Evolutionary conservation across 2,888 invertebrate genomes (phyloP), one percentile per base, ranked within the genome.

Genomic region (Hirtodrosophila cameraria): DNA sequence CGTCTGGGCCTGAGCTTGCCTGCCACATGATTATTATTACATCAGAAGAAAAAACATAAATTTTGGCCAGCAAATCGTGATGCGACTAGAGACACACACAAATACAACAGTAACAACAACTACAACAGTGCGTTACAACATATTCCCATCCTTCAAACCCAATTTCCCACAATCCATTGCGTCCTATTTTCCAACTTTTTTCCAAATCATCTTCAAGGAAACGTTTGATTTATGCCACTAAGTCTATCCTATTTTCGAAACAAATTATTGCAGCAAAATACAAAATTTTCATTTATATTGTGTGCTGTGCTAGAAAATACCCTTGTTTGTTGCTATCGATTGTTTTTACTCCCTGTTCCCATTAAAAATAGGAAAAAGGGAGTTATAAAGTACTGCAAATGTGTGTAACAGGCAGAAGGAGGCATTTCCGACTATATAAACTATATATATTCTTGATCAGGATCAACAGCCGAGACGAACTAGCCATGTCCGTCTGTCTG

Each of bases 11-110:
- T 7, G 18, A 45, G 49, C 35, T 25, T 16, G 49, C 13, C 45
- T 55, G 60, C 64, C 78, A 75, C 80, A 84, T 80, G 80, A 80
- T 80, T 80, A 81, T 80, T 80, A 80, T 80, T 80, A 80, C 80
- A 84, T 80, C 80, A 80, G 80, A 59, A 72, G 68, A 66, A 76
- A 35, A 64, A 82, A 73, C 80, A 84, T 81, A 82, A 81, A 85
- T 81, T 85, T 68, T 41, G 58, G 65, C 46, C 65, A 31, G 64
- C 64, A 60, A 76, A 76, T 81, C 85, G 85, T 85, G 81, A 85
- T 78, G 60, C 73, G 62, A 50, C 59, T 43, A 15, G 9, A n/a
- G 11, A 43, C 41, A 49, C n/a, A n/a, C n/a, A 50, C 43, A 38
- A 33, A 60, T 49, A 59, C 31, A 42, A 6, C 67, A 28, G 4